Evolutionary conservation across 2,888 invertebrate genomes (phyloP).

Genomic region (Caenorhabditis japonica): DNA sequence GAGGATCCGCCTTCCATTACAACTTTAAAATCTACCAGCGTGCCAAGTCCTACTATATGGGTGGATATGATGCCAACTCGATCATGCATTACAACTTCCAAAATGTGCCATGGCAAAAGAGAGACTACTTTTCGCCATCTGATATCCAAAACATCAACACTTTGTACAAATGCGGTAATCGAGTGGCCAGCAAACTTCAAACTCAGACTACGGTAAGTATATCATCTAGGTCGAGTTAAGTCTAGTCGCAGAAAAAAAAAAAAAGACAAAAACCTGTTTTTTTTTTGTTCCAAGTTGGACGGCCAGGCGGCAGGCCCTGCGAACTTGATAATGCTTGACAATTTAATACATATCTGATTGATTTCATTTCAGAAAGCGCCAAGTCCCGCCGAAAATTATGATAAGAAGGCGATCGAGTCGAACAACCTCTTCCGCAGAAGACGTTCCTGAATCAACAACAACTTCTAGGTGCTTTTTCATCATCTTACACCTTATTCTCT

Average conservation of each 20-base stretch:
- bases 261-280: slow-evolving; percentile 37
- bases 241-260: slow-evolving; percentile 30
- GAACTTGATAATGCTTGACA: slow-evolving; percentile 29
- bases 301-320: slow-evolving; percentile 33
- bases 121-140: slow-evolving; percentile 53
- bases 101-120: slow-evolving; percentile 48
- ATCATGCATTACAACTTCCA: slow-evolving; percentile 66
- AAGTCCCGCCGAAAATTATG: slow-evolving; percentile 15
- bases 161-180: slow-evolving; percentile 58
- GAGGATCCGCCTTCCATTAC: slow-evolving; percentile 54
- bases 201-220: slow-evolving; percentile 39
- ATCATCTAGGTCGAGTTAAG: slow-evolving; percentile 18
- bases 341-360: too few relatives aligned
- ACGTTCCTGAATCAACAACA: slow-evolving; percentile 32
- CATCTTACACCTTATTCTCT: too few relatives aligned
- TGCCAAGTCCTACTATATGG: slow-evolving; percentile 58
- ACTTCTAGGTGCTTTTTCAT: slow-evolving; percentile 8
- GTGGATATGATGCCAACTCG: slow-evolving; percentile 60
- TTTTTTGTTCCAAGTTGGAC: slow-evolving; percentile 35
- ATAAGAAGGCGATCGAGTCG: slow-evolving; percentile 46
- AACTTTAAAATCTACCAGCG: slow-evolving; percentile 62
- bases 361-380: slow-evolving; percentile 36
- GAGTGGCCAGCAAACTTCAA: slow-evolving; percentile 20
- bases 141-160: slow-evolving; percentile 58
- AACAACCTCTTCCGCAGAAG: slow-evolving; percentile 50